A percentile compares a stretch with the other conserved stretches of the same genome.
Evolutionary conservation across 2,888 invertebrate genomes (phyloP).

Genomic region (Eilema caniola): DNA sequence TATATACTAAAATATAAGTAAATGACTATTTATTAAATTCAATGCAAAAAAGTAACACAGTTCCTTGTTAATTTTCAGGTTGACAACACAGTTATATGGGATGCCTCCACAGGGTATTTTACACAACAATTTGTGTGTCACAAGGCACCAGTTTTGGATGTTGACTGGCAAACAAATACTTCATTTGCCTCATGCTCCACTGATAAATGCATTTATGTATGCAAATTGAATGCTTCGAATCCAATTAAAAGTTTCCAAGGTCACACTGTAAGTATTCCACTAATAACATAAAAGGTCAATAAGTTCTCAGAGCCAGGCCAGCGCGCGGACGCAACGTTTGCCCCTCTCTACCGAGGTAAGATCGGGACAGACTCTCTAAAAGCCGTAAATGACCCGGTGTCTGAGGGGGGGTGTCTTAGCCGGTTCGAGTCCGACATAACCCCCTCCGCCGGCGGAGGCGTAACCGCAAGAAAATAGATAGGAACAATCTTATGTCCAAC

Average conservation of each 20-base stretch:
- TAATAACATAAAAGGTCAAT: too few species aligned
- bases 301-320: too few species aligned
- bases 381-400: too few species aligned
- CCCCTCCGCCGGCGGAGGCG: too few species aligned
- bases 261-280: conserved; percentile 90
- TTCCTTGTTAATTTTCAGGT: conserved; percentile 82
- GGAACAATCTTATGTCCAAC: too few species aligned
- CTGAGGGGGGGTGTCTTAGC: too few species aligned
- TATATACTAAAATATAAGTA: neutral
- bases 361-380: too few species aligned
- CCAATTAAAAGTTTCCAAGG: conserved; percentile 99
- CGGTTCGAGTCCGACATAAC: too few species aligned
- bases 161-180: conserved; percentile 99
- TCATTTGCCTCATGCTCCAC: conserved; percentile 99
- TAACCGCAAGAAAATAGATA: too few species aligned
- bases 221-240: conserved; percentile 96
- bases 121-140: conserved; percentile 99
- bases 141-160: conserved; percentile 98
- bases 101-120: conserved; percentile 98
- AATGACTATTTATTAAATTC: neutral
- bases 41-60: neutral
- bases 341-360: too few species aligned
- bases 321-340: too few species aligned
- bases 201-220: conserved; percentile 99
- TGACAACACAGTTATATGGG: conserved; percentile 99